Conservation (phyloP, 2,113 vertebrate species). For the Cynoglossus semilaevis region DNA sequence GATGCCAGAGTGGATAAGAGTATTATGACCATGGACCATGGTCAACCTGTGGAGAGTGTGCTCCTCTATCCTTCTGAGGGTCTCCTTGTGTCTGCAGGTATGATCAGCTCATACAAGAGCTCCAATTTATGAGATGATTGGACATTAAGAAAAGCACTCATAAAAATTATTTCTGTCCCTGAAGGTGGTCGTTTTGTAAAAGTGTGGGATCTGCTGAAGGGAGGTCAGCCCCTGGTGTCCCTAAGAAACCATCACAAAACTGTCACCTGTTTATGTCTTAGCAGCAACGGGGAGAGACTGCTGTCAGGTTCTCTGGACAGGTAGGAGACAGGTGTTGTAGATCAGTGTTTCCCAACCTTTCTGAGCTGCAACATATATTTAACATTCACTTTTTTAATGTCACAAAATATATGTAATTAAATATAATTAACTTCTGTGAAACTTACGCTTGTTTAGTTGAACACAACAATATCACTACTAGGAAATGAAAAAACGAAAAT, state of each 20-base stretch:
- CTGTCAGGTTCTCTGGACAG: constrained; percentile 93
- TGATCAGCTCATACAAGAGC: background rate
- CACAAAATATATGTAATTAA: no score
- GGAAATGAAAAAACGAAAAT: no score
- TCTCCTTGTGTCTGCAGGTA: constrained; percentile 94
- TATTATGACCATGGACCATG: constrained; percentile 89
- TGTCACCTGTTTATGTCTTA: constrained; percentile 89
- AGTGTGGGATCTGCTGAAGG: constrained; percentile 94
- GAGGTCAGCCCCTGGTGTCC: constrained; percentile 90
- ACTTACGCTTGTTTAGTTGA: no score
- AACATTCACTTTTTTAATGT: no score
- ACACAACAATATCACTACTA: no score
- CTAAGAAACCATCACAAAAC: constrained; percentile 98
- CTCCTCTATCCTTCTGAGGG: constrained; percentile 93
- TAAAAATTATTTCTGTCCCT: background rate
- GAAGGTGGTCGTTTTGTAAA: constrained; percentile 92
- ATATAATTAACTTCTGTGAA: no score
- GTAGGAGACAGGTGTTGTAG: constrained; percentile 55
- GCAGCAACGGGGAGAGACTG: constrained; percentile 87
- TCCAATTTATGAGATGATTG: background rate
- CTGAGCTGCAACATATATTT: no score
- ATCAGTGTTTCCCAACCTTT: background rate
- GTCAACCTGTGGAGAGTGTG: constrained; percentile 94
- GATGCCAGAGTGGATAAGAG: constrained; percentile 85
- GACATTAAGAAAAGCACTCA: background rate